Conservation (phyloP, 2,797 vertebrate species). For the Phylloscopus collybita region DNA sequence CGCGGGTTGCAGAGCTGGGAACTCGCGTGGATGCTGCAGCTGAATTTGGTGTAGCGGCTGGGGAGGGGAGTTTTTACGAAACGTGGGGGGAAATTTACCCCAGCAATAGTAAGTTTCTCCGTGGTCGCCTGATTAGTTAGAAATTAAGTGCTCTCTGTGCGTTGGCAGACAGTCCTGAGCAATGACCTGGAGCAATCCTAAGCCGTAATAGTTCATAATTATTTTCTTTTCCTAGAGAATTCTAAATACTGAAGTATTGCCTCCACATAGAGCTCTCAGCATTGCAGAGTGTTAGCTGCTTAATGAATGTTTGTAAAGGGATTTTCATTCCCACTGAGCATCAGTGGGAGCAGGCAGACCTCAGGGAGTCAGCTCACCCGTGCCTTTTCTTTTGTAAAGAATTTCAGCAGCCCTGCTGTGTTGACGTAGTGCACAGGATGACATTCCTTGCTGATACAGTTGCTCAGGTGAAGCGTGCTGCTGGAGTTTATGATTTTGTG, state of each 20-base stretch:
- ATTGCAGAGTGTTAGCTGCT: background rate
- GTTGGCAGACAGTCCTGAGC: background rate
- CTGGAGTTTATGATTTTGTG: background rate
- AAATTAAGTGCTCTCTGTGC: background rate
- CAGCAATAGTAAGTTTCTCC: slow-evolving; percentile 13
- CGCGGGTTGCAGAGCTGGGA: background rate
- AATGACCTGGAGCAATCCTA: background rate
- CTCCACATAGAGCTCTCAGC: background rate
- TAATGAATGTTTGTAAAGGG: background rate
- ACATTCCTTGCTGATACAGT: background rate
- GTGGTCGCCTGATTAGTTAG: background rate
- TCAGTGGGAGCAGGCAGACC: background rate
- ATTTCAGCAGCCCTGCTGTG: background rate
- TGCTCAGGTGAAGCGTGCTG: background rate
- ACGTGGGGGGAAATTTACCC: background rate
- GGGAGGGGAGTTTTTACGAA: background rate
- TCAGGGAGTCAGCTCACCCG: background rate
- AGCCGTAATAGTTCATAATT: background rate
- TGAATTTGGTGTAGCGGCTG: background rate
- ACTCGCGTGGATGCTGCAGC: background rate
- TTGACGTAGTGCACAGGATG: background rate
- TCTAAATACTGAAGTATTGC: background rate
- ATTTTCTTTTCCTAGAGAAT: background rate
- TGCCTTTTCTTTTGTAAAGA: background rate
- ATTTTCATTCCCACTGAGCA: background rate